phyloP scores from a whole-genome alignment of 2,888 invertebrate genomes.

The Xylota sylvarum region DNA sequence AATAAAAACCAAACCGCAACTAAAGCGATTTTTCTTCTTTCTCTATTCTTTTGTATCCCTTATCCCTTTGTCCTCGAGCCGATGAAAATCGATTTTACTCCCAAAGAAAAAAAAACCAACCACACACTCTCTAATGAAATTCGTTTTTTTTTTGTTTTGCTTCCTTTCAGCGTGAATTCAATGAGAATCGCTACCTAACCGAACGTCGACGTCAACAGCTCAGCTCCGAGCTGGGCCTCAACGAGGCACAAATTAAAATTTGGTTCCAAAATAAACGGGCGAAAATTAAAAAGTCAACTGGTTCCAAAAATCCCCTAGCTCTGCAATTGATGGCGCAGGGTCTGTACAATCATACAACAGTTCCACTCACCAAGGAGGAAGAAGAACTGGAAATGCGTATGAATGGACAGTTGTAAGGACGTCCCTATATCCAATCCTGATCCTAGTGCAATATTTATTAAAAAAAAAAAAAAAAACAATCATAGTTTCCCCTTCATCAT shows the following conservation, averaged over 20 bases:
- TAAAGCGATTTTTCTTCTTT: constrained; percentile 43
- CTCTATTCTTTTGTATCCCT: constrained; percentile 8
- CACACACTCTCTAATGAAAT: constrained; percentile 59
- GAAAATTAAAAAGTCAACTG: constrained; percentile 96
- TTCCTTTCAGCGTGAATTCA: constrained; percentile 91
- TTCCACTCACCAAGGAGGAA: constrained; percentile 90
- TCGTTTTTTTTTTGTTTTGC: constrained; percentile 33
- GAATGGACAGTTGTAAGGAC: constrained; percentile 84
- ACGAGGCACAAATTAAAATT: constrained; percentile 98
- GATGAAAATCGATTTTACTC: constrained; percentile 83
- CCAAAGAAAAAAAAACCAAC: too few species aligned
- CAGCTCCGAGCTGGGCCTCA: constrained; percentile 95
- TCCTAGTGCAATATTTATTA: constrained; percentile 75
- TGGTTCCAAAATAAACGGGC: constrained; percentile 99
- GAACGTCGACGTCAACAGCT: constrained; percentile 95
- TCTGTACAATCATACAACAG: constrained; percentile 94
- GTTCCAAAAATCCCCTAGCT: constrained; percentile 93
- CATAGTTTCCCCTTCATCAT: constrained; percentile 6
- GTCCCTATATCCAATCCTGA: constrained; percentile 51
- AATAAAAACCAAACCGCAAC: constrained; percentile 61
- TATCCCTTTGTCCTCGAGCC: constrained; percentile 58
- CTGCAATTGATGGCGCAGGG: constrained; percentile 97
- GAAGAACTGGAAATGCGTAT: constrained; percentile 88
- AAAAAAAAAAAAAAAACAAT: constrained; percentile 27
- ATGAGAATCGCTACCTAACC: constrained; percentile 96